Base-by-base conservation (phyloP, 2,888 invertebrate species). In the Sympetrum striolatum region DNA sequence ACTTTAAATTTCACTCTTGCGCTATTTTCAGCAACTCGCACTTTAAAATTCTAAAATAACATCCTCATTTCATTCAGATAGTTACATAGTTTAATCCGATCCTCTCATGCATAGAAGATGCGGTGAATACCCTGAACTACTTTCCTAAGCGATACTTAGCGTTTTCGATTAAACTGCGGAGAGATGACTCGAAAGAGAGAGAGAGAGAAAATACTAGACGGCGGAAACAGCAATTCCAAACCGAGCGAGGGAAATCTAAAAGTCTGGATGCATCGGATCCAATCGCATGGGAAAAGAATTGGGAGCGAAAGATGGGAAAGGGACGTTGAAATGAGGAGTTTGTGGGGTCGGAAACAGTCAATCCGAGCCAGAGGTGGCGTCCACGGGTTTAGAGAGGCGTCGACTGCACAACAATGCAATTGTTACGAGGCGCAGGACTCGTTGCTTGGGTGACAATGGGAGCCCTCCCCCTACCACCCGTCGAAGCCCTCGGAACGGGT, bases 351-450 rank as follows among this genome's bases (percentile, higher is more conserved):
- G 82, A 80, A 58, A n/a, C 35, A 58, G 60, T 37, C 64, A 37
- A 82, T 58, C 82, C 53, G 58, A 82, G 82, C 86, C 37, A 86
- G 86, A 86, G 64, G 86, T 60, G 86, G 86, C 64, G 86, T 86
- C 86, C 86, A 18, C 25, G 86, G 73, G 73, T 31, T n/a, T 25
- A 73, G 73, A 86, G 60, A 60, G 60, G 86, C 86, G 86, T 64
- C 64, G 86, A 86, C 86, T 86, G 86, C 86, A 86, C 86, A 86
- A 86, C 86, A 86, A 86, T 86, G 86, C 86, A 60, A 86, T 86
- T 64, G 86, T 64, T 86, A 86, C 86, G 86, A 39, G 37, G 82
- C 58, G 58, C 82, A 37, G 82, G 82, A 82, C 82, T 82, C 44
- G 25, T 53, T 35, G 64, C 35, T 35, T 58, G 22, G 60, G 60